phyloP scores from a whole-genome alignment of 2,797 vertebrate species.

The Uromys caudimaculatus region DNA sequence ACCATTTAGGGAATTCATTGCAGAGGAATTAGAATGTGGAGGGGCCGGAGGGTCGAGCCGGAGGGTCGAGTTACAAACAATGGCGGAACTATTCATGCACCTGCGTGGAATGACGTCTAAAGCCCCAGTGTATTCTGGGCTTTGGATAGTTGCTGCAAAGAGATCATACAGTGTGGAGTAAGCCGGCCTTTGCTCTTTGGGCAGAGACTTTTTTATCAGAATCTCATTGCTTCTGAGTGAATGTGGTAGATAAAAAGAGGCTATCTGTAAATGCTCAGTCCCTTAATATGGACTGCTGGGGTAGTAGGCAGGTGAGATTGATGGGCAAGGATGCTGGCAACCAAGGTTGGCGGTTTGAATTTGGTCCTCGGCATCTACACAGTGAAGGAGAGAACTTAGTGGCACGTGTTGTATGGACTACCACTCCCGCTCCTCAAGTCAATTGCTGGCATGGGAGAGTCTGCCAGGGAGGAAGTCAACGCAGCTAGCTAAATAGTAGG shows the following conservation, averaged over 20 bases:
- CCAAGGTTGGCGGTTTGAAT: neutral
- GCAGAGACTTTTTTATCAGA: neutral
- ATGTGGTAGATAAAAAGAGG: neutral
- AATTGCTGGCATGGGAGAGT: neutral
- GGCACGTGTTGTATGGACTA: rapidly evolving
- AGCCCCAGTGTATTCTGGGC: neutral
- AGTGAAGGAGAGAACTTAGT: neutral
- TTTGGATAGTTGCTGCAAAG: neutral
- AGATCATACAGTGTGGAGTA: neutral
- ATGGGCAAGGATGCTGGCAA: no score
- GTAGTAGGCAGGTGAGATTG: neutral
- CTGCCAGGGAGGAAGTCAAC: neutral
- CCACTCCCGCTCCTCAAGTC: neutral
- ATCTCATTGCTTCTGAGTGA: neutral
- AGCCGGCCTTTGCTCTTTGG: neutral
- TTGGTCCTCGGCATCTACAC: neutral
- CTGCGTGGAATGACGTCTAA: conserved; percentile 30
- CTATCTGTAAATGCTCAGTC: neutral
- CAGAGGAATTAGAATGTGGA: conserved; percentile 16
- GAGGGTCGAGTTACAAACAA: conserved; percentile 33
- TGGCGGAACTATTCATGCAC: neutral
- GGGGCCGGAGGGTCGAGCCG: neutral
- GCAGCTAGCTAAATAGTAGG: neutral
- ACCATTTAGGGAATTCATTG: conserved; percentile 49
- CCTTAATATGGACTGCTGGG: neutral